Percentiles rank a stretch among this genome's conserved stretches.
phyloP scores from a whole-genome alignment of 2,888 invertebrate species.

The Scaptomyza caliginosa region DNA sequence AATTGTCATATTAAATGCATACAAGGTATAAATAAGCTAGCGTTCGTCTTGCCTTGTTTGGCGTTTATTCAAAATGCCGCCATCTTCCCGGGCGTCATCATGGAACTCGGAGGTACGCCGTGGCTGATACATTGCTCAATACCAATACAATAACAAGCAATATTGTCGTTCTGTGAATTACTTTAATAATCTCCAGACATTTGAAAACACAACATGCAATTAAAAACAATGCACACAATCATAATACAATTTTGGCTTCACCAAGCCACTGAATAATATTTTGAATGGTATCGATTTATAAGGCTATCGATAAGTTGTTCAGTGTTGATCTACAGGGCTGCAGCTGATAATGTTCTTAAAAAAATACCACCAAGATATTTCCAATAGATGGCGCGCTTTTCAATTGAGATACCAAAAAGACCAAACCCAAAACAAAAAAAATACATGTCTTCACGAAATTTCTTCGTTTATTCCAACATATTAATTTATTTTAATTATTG shows the following conservation, averaged over 20 bases:
- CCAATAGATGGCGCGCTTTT: background rate
- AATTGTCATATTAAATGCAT: background rate
- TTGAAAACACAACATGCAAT: background rate
- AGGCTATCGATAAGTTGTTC: slow-evolving; percentile 10
- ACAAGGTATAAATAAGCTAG: background rate
- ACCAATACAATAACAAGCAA: background rate
- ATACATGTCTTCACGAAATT: slow-evolving; percentile 27
- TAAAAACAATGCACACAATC: background rate
- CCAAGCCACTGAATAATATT: background rate
- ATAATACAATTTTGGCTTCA: slow-evolving; percentile 15
- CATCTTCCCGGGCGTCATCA: slow-evolving; percentile 64
- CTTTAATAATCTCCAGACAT: background rate
- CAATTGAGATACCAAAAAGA: background rate
- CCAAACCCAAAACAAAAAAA: background rate
- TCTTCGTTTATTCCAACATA: slow-evolving; percentile 53
- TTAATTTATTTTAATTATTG: slow-evolving; percentile 65
- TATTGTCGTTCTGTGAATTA: background rate
- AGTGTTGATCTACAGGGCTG: slow-evolving; percentile 18
- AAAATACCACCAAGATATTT: background rate
- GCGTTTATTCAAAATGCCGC: slow-evolving; percentile 46
- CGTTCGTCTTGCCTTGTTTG: slow-evolving; percentile 61
- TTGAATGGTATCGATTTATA: background rate
- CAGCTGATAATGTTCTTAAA: background rate
- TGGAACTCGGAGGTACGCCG: slow-evolving; percentile 80
- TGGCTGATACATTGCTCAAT: slow-evolving; percentile 71